Evolutionary conservation across 2,113 vertebrate species (phyloP), one percentile per base, ranked within the genome.

Genomic region (Planiliza haematocheilus): DNA sequence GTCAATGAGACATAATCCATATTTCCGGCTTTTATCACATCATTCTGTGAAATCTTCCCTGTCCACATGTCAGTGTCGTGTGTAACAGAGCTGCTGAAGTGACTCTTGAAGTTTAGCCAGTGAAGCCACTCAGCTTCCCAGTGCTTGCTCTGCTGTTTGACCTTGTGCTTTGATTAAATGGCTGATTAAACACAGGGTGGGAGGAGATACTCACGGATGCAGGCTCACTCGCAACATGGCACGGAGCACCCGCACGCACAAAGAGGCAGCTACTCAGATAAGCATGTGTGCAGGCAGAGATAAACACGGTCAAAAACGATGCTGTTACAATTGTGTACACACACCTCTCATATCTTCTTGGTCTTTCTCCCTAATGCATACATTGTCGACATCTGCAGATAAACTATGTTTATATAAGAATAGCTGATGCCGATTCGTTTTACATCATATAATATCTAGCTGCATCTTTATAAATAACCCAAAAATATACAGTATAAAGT

Each of bases 101-200:
- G 70, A 72, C 61, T 43, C 67, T 59, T 24, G 51, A 21, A 51
- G 14, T 73, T 57, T 24, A 67, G 68, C 43, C 49, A 7, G 64
- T 30, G 61, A 45, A 21, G 68, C 57, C 46, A 39, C 38, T 75
- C 55, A 30, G 59, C 66, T 64, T 59, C 61, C 43, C 16, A 51
- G 2, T 0, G 50, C 65, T 41, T 17, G 21, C 30, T 77, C 74
- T 52, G 46, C 42, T 65, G 76, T 78, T 79, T 86, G 70, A 87
- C 73, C 81, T 77, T 79, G 74, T 21, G 52, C 70, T 73, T 84
- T 81, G 65, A 88, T 88, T 84, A 68, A 81, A 68, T 37, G 68
- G 60, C 49, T 83, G 68, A 89, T 87, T 87, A 63, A 79, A 74
- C 51, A 70, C 48, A 41, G 7, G 36, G 55, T 50, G 39, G 50